phyloP scores from a whole-genome alignment of 2,113 vertebrate species.

The Megaceryle torquata region DNA sequence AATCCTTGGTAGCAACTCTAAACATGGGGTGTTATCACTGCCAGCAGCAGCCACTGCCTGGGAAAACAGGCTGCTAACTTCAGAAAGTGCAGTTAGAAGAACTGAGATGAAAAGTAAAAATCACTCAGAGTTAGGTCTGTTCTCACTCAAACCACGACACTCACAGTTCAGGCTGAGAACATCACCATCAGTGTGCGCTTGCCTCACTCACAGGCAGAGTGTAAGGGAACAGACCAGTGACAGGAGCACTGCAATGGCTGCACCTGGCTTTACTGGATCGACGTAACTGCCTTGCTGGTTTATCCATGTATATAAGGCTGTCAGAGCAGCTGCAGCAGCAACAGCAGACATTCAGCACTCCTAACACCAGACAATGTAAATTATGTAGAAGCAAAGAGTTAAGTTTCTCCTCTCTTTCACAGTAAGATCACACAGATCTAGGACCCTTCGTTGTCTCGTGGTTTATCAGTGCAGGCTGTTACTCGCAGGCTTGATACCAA shows the following conservation, averaged over 20 bases:
- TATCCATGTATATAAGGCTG: not conserved
- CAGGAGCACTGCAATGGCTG: rapidly evolving
- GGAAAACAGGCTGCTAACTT: no score
- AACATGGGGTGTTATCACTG: no score
- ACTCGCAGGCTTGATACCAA: not conserved
- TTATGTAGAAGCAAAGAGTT: not conserved
- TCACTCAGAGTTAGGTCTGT: no score
- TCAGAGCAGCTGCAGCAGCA: not conserved
- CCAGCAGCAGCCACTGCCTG: no score
- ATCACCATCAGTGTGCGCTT: not conserved
- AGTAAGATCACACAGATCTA: not conserved
- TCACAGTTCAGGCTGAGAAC: not conserved
- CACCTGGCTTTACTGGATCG: not conserved
- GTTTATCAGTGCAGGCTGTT: not conserved
- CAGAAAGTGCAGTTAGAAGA: no score
- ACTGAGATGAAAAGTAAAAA: no score
- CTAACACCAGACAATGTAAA: not conserved
- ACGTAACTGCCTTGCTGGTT: not conserved
- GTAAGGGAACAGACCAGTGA: not conserved
- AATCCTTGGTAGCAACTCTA: no score
- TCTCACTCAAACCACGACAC: no score
- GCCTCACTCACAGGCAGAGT: not conserved
- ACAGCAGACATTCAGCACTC: not conserved
- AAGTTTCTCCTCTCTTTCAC: not conserved
- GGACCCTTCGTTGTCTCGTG: not conserved